Evolutionary conservation across 2,113 vertebrate genomes (phyloP).

Genomic region (Psilopogon haemacephalus): DNA sequence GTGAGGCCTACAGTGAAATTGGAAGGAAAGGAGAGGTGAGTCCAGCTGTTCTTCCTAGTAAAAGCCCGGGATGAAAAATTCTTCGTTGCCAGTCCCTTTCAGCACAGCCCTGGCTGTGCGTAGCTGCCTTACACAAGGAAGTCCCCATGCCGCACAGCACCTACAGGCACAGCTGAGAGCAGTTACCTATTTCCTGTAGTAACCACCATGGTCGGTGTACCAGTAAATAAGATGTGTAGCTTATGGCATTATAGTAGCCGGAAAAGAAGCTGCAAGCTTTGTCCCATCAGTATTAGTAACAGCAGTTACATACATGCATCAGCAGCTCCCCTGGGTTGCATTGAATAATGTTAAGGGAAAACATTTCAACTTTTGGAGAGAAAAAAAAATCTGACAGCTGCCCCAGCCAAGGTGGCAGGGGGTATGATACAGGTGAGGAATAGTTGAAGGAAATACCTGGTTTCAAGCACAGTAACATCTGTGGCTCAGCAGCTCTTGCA

Average conservation of each 20-base stretch:
- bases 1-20: slow-evolving; percentile 79
- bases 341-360: neutral
- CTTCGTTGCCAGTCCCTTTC: neutral
- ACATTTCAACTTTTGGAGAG: neutral
- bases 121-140: neutral
- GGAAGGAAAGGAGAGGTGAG: slow-evolving; percentile 77
- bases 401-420: neutral
- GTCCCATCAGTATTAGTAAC: neutral
- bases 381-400: neutral
- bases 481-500: neutral
- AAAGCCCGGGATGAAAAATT: neutral
- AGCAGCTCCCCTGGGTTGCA: neutral
- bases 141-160: neutral
- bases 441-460: neutral
- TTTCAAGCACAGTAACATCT: neutral
- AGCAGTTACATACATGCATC: neutral
- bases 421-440: neutral
- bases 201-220: neutral
- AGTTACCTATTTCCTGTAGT: neutral
- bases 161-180: neutral
- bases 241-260: neutral
- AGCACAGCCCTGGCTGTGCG: neutral
- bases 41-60: neutral
- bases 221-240: accelerated
- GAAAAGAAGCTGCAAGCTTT: neutral